Conservation (phyloP, 2,113 vertebrate genomes). For the Eublepharis macularius region DNA sequence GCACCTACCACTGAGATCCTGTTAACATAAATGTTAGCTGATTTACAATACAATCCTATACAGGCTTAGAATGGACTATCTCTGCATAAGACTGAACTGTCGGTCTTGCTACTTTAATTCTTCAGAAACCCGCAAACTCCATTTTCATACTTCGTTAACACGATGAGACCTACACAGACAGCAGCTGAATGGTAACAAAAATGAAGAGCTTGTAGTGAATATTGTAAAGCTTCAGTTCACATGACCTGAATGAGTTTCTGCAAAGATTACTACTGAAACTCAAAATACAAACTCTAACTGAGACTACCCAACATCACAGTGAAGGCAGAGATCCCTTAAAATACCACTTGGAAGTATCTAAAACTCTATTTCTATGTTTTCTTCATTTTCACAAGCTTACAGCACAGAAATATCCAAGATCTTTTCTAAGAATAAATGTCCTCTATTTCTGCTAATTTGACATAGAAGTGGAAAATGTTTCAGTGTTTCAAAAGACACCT, state of each 20-base stretch:
- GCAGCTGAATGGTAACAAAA: background rate
- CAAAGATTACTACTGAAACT: background rate
- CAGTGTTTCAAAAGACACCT: background rate
- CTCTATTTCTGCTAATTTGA: background rate
- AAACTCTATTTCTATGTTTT: background rate
- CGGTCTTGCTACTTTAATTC: too few species aligned
- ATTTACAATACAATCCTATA: background rate
- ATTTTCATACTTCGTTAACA: background rate
- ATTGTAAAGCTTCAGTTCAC: background rate
- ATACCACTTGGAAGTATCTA: background rate
- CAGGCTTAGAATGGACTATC: too few species aligned
- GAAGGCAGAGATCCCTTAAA: background rate
- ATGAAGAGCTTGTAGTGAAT: background rate
- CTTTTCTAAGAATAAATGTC: background rate
- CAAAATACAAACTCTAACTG: background rate
- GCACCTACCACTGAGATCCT: background rate
- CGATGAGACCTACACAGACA: background rate
- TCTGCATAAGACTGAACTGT: too few species aligned
- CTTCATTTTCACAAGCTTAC: background rate
- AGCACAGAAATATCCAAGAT: background rate
- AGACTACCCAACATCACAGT: background rate
- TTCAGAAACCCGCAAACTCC: background rate
- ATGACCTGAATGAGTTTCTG: background rate
- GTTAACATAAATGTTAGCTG: background rate
- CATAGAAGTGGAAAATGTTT: too few species aligned